Conservation (phyloP, 2,113 vertebrate species). For the Festucalex cinctus region DNA sequence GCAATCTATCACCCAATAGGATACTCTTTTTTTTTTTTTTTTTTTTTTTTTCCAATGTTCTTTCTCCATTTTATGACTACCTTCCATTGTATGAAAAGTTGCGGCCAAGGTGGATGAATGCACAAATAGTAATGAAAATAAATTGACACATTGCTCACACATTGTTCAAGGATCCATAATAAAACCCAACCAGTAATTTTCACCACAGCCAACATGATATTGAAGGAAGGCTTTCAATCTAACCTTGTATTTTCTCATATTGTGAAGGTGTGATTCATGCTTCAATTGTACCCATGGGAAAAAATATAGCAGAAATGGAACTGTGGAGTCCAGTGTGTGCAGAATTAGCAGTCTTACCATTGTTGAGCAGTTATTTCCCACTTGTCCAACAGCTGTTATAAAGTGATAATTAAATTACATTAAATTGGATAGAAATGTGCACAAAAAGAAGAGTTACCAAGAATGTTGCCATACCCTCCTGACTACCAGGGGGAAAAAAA, state of each 20-base stretch:
- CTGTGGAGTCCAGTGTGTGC: constrained; percentile 19
- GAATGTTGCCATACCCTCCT: too few relatives aligned
- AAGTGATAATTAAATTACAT: constrained; percentile 20
- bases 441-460: not conserved
- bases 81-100: constrained; percentile 35
- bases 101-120: constrained; percentile 34
- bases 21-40: not conserved
- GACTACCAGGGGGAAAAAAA: too few relatives aligned
- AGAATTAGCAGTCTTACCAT: constrained; percentile 18
- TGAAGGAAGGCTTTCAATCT: constrained; percentile 23
- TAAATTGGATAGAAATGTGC: not conserved
- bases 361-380: constrained; percentile 46
- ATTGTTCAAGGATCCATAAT: constrained; percentile 48
- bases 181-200: constrained; percentile 47
- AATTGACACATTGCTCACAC: constrained; percentile 56
- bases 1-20: constrained; percentile 17
- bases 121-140: constrained; percentile 63
- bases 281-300: constrained; percentile 41
- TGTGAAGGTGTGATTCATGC: constrained; percentile 42
- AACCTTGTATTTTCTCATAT: constrained; percentile 42
- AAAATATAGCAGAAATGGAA: constrained; percentile 31
- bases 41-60: too few relatives aligned
- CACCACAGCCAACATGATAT: constrained; percentile 37
- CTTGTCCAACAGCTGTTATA: constrained; percentile 15
- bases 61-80: not conserved